These are phyloP conservation scores for Drosophila peninsularis DNA, from an alignment of 2,888 invertebrate species.

Conservation along the genomic window DNA sequence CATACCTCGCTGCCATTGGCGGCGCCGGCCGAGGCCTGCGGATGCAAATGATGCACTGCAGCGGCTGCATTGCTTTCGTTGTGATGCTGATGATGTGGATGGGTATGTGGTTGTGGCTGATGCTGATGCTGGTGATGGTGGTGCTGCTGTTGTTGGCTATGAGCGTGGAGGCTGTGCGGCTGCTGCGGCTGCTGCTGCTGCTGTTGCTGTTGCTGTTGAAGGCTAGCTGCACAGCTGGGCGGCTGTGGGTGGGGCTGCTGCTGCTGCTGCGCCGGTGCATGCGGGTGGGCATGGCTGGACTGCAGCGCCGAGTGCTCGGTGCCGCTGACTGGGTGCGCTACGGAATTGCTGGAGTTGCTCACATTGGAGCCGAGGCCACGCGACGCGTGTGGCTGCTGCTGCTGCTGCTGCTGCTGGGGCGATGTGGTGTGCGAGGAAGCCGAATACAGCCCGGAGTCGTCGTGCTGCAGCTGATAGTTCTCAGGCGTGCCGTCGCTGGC, in stretches of 20 bases:
- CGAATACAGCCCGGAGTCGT: constrained; percentile 81
- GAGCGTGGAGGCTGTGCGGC: constrained; percentile 22
- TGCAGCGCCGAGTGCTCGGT: constrained; percentile 55
- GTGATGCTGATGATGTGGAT: constrained; percentile 56
- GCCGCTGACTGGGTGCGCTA: constrained; percentile 55
- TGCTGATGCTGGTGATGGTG: constrained; percentile 40
- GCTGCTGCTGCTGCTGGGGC: constrained; percentile 75
- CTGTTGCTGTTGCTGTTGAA: constrained; percentile 42
- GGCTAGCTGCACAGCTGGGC: constrained; percentile 30
- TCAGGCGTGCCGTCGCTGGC: constrained; percentile 74
- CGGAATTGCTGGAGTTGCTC: constrained; percentile 73
- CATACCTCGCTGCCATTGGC: constrained; percentile 87
- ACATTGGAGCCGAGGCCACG: constrained; percentile 56
- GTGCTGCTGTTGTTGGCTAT: constrained; percentile 36
- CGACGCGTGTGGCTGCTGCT: constrained; percentile 43
- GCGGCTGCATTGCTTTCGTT: constrained; percentile 45
- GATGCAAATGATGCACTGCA: constrained; percentile 41
- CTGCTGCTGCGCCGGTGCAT: constrained; percentile 43
- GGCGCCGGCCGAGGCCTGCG: constrained; percentile 39
- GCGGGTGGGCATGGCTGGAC: constrained; percentile 54
- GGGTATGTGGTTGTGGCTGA: constrained; percentile 48
- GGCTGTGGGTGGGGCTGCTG: constrained; percentile 25
- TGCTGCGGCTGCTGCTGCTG: constrained; percentile 49
- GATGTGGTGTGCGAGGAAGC: constrained; percentile 82
- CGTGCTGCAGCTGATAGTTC: constrained; percentile 80